phyloP scores from a whole-genome alignment of 2,797 vertebrate genomes.

The Rhinoraja longicauda region DNA sequence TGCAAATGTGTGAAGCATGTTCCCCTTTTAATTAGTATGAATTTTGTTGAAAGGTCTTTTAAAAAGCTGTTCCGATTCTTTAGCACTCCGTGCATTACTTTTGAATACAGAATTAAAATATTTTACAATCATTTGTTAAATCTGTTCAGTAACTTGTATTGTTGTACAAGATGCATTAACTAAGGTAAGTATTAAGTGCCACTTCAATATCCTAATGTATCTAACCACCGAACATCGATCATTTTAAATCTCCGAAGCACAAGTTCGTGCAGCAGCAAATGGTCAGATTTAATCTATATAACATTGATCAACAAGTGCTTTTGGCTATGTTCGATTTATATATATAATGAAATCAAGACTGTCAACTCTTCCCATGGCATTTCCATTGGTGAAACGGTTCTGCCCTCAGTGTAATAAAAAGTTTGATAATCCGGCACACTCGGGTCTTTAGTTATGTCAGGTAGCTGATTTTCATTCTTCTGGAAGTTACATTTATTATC shows the following conservation, averaged over 20 bases:
- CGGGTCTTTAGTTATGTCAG: too few species aligned
- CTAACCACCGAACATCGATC: background rate
- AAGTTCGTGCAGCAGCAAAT: background rate
- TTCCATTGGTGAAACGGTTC: background rate
- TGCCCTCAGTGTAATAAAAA: too few species aligned
- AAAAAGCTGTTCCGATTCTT: background rate
- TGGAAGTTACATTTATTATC: too few species aligned
- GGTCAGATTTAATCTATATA: background rate
- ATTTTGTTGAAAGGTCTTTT: background rate
- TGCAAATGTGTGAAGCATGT: background rate
- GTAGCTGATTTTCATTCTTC: too few species aligned
- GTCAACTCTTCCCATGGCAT: background rate
- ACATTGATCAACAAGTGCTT: background rate
- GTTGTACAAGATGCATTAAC: background rate
- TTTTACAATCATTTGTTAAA: background rate
- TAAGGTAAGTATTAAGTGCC: background rate
- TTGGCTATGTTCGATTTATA: background rate
- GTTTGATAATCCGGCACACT: too few species aligned
- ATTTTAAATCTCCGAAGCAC: background rate
- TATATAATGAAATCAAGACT: background rate
- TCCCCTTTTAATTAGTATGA: background rate
- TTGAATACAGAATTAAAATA: background rate
- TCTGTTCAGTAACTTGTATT: background rate
- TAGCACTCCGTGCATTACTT: background rate
- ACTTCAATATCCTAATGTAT: background rate